Conservation (phyloP, 2,113 vertebrate genomes). For the Patagioenas fasciata region DNA sequence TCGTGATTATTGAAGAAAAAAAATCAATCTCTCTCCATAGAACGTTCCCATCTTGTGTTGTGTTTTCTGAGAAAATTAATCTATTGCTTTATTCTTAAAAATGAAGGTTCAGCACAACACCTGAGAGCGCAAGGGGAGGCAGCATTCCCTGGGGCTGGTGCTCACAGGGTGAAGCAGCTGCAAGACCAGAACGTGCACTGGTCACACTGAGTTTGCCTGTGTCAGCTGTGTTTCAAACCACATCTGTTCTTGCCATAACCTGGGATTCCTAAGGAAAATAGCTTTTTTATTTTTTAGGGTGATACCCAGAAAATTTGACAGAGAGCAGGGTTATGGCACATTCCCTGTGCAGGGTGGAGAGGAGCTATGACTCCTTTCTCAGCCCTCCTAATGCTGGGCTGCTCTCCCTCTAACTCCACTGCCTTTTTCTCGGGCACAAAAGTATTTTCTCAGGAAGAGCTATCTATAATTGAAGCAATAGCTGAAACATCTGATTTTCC, state of each 20-base stretch:
- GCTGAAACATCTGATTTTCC: slow-evolving; percentile 24
- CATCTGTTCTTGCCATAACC: neutral
- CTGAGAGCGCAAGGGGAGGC: neutral
- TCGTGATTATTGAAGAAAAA: neutral
- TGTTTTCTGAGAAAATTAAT: slow-evolving; percentile 16
- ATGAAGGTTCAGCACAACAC: neutral
- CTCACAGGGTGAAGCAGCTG: neutral
- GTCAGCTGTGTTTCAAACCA: neutral
- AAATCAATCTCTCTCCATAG: neutral
- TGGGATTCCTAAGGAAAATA: neutral
- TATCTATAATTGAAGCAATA: slow-evolving; percentile 26
- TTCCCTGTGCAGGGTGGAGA: neutral
- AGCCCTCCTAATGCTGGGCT: rapidly evolving
- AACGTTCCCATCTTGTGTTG: neutral
- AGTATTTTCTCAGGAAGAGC: neutral
- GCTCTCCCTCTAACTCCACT: neutral
- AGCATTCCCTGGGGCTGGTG: neutral
- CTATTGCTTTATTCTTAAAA: neutral
- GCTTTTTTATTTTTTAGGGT: neutral
- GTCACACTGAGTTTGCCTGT: neutral
- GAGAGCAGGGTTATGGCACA: neutral
- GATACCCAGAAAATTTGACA: neutral
- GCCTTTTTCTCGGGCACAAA: neutral
- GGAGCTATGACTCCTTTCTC: neutral
- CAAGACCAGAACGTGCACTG: rapidly evolving